phyloP scores from a whole-genome alignment of 1,140 invertebrate genomes.

The Ephestia elutella region DNA sequence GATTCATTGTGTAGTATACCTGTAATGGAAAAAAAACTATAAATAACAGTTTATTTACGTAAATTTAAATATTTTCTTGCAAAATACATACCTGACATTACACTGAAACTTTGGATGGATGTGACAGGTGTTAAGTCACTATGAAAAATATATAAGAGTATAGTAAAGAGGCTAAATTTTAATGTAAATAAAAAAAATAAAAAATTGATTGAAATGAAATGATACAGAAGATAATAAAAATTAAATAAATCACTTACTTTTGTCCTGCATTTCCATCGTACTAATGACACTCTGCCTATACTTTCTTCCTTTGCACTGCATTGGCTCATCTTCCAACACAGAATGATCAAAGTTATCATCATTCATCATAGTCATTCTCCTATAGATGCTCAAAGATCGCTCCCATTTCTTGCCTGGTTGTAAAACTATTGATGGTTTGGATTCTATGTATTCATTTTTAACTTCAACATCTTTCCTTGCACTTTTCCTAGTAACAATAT shows the following conservation, averaged over 20 bases:
- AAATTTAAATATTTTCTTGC: constrained; percentile 15
- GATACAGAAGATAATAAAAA: neutral
- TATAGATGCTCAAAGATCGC: constrained; percentile 64
- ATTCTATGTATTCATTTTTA: constrained; percentile 10
- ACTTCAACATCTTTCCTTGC: neutral
- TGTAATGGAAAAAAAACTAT: constrained; percentile 31
- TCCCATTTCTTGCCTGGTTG: constrained; percentile 70
- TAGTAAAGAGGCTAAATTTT: neutral
- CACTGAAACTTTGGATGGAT: constrained; percentile 64
- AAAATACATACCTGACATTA: constrained; percentile 64
- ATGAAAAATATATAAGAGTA: neutral
- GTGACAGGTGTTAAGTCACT: constrained; percentile 34
- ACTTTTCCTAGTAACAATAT: constrained; percentile 19
- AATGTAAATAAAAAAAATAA: neutral
- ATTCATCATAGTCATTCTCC: constrained; percentile 55
- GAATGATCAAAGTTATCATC: constrained; percentile 47
- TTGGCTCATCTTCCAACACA: constrained; percentile 42
- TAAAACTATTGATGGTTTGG: constrained; percentile 48
- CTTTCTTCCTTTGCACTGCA: constrained; percentile 53
- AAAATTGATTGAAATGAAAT: neutral
- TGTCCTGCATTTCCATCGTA: constrained; percentile 64
- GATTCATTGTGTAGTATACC: constrained; percentile 65
- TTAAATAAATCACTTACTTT: constrained; percentile 17
- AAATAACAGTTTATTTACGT: constrained; percentile 1
- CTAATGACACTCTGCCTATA: constrained; percentile 64